Percentiles rank a stretch among this genome's conserved stretches.
phyloP scores from a whole-genome alignment of 2,113 vertebrate genomes.

The Gavia stellata region DNA sequence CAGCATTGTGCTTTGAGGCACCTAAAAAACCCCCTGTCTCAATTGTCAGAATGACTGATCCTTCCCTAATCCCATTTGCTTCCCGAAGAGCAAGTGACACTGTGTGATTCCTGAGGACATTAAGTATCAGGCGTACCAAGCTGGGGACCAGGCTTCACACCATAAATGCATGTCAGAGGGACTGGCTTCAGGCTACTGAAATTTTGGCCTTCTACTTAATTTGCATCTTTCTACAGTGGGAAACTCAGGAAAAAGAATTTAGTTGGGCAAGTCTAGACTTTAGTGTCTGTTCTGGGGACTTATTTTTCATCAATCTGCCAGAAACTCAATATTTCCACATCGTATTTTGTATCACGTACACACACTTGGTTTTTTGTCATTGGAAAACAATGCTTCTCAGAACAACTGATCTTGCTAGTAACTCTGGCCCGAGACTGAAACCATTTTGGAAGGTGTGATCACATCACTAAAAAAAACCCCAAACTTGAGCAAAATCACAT shows the following conservation, averaged over 20 bases:
- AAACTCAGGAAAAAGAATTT: not conserved
- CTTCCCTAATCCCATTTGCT: constrained; percentile 38
- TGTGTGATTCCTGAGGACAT: not conserved
- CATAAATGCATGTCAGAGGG: not conserved
- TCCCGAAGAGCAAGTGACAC: not conserved
- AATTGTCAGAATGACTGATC: constrained; percentile 8
- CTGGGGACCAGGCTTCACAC: not conserved
- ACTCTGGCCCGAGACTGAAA: not conserved
- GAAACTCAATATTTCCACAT: not conserved
- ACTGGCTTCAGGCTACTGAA: not conserved
- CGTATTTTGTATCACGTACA: not conserved
- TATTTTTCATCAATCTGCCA: not conserved
- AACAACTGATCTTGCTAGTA: not conserved
- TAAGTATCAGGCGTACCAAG: not conserved
- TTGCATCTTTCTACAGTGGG: not conserved
- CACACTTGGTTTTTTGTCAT: not conserved
- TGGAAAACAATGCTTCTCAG: not conserved
- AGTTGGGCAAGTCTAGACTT: not conserved
- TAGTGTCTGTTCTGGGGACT: not conserved
- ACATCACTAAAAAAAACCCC: not conserved
- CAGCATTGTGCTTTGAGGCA: not conserved
- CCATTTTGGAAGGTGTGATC: not conserved
- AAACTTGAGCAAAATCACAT: not conserved
- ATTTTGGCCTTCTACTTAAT: not conserved
- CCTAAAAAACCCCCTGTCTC: not conserved